phyloP scores from a whole-genome alignment of 1,140 invertebrate genomes.

The Meloidogyne hapla region DNA sequence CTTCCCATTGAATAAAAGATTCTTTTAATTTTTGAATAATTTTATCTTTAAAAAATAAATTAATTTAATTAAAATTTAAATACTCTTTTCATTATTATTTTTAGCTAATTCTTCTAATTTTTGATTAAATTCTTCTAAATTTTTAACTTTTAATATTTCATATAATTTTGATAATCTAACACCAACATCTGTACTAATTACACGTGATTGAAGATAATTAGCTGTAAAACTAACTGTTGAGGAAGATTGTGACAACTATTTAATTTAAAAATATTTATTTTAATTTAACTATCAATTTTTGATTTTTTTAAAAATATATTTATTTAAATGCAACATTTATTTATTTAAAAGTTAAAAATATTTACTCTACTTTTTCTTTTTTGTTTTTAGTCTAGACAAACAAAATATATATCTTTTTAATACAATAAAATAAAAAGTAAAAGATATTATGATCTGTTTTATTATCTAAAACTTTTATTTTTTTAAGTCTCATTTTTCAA shows the following conservation, averaged over 20 bases:
- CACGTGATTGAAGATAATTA: slow-evolving; percentile 40
- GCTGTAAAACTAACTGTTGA: slow-evolving; percentile 48
- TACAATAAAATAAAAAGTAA: neutral
- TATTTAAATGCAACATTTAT: too few species aligned
- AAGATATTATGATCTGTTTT: neutral
- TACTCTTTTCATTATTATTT: slow-evolving; percentile 29
- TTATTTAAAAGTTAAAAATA: neutral
- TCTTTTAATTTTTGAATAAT: slow-evolving; percentile 31
- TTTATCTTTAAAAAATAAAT: slow-evolving; percentile 11
- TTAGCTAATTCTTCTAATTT: slow-evolving; percentile 36
- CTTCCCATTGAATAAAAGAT: slow-evolving; percentile 43
- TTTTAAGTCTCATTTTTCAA: neutral
- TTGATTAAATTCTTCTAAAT: slow-evolving; percentile 38
- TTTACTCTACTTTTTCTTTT: neutral
- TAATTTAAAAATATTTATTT: slow-evolving; percentile 21
- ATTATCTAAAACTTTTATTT: neutral
- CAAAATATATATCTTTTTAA: too few species aligned
- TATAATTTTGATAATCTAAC: slow-evolving; percentile 41
- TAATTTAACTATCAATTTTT: too few species aligned
- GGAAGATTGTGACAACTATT: slow-evolving; percentile 18
- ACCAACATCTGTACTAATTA: slow-evolving; percentile 40
- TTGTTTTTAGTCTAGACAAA: too few species aligned
- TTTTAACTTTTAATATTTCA: slow-evolving; percentile 41
- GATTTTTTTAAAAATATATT: too few species aligned
- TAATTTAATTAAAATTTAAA: slow-evolving; percentile 3